phyloP scores from a whole-genome alignment of 2,888 invertebrate genomes.

The Caenorhabditis doughertyi region DNA sequence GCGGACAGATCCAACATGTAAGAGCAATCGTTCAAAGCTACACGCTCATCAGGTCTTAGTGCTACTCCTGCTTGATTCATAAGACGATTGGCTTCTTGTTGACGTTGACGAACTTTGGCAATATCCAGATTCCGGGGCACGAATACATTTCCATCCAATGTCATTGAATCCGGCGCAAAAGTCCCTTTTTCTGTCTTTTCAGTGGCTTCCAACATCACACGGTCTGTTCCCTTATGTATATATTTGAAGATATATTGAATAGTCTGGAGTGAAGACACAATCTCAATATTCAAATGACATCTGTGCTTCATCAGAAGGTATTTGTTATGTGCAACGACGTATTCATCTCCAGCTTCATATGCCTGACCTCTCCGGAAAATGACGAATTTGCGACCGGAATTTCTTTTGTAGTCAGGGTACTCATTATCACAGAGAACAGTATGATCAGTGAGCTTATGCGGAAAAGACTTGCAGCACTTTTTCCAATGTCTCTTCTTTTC shows the following conservation, averaged over 20 bases:
- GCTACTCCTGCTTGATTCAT: background rate
- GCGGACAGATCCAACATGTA: constrained; percentile 36
- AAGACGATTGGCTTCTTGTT: background rate
- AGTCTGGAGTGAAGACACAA: constrained; percentile 11
- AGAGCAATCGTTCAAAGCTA: constrained; percentile 21
- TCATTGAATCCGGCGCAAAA: background rate
- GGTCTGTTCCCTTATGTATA: constrained; percentile 37
- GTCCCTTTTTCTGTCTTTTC: too few species aligned
- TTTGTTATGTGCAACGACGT: constrained; percentile 24
- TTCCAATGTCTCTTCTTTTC: background rate
- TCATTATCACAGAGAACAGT: background rate
- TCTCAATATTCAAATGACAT: constrained; percentile 34
- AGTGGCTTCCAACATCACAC: constrained; percentile 29
- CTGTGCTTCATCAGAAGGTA: constrained; percentile 4
- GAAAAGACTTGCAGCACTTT: background rate
- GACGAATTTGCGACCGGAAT: background rate
- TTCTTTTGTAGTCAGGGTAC: constrained; percentile 7
- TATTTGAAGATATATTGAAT: constrained; percentile 52
- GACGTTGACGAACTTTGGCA: background rate
- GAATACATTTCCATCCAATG: background rate
- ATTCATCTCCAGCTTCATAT: background rate
- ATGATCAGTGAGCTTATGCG: background rate
- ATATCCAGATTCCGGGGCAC: background rate
- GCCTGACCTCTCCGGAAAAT: too few species aligned
- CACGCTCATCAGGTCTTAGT: background rate